phyloP scores from a whole-genome alignment of 2,888 invertebrate species.

The Lasioglossum morio region DNA sequence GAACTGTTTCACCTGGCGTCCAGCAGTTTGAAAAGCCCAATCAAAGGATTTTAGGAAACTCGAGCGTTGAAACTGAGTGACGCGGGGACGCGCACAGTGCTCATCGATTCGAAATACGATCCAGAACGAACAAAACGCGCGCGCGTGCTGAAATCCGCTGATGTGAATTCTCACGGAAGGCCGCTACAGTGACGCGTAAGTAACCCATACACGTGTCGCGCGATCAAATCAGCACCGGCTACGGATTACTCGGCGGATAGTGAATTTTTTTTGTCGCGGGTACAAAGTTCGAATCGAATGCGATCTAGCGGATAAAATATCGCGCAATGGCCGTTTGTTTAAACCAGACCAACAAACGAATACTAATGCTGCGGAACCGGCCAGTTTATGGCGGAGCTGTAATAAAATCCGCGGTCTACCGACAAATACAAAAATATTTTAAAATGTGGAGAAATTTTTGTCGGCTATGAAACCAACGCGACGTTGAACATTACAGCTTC shows the following conservation, averaged over 20 bases:
- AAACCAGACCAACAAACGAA: neutral
- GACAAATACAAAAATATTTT: too few relatives aligned
- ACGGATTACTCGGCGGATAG: neutral
- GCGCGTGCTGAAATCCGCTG: neutral
- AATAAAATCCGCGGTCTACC: too few relatives aligned
- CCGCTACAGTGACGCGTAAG: constrained; percentile 13
- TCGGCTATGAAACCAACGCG: too few relatives aligned
- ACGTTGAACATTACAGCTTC: too few relatives aligned
- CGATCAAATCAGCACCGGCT: neutral
- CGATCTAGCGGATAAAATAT: neutral
- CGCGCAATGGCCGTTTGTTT: neutral
- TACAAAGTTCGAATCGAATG: neutral
- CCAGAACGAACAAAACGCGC: neutral
- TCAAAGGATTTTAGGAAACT: constrained; percentile 3
- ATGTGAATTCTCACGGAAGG: constrained; percentile 12
- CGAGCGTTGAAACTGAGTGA: neutral
- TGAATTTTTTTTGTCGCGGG: neutral
- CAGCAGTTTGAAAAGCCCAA: neutral
- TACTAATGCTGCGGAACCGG: too few relatives aligned
- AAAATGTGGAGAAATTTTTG: too few relatives aligned
- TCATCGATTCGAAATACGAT: constrained; percentile 7
- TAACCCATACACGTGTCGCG: constrained; percentile 11
- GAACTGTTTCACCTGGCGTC: constrained; percentile 2
- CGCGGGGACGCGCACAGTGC: neutral
- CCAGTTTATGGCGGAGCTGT: too few relatives aligned